Base-by-base conservation (phyloP, 1,140 invertebrate genomes). In the Panulirus ornatus region DNA sequence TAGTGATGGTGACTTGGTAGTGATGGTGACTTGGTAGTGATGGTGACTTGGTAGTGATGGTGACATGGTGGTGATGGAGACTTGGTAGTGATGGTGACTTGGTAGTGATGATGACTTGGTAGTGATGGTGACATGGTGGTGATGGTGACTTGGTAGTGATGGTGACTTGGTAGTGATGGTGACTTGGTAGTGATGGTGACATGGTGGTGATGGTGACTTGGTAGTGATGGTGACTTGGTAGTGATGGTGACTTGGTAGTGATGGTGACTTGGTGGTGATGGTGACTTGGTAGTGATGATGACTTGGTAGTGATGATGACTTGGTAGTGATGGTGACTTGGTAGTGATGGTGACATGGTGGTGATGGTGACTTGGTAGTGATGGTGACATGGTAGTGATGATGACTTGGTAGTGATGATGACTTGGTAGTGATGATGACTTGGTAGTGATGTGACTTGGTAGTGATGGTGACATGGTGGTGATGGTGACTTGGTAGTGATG, bases 71-170 rank as follows among this genome's bases (percentile, higher is more conserved):
- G 51, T 58, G 8, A 16, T 6, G 9, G 9, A 58, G 9, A 8
- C 22, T 2, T 8, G 9, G 51, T 58, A 58, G 19, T 58, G 8
- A 58, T 58, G 51, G 51, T 58, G 19, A 58, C 51, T 8, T 9
- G 9, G 19, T 58, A 58, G 51, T 58, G 51, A 58, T 58, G 51
- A 19, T 58, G 19, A 58, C 51, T 2, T 8, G 9, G 22, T 58
- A 58, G 51, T 58, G 51, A 58, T 58, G 51, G 19, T 9, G 30
- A 70, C 22, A 70, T 6, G 6, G 22, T 73, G 22, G 38, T 34
- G 38, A 73, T 73, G 27, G 38, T 73, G 70, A 73, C 70, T 2
- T 5, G 9, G 70, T 40, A 40, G 70, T 73, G 70, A 40, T 73
- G 70, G 19, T 73, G 70, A 73, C 30, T 2, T 8, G 16, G 70